A percentile compares a stretch with the other conserved stretches of the same genome.
These are phyloP conservation scores for Lasioglossum marginatum DNA, from an alignment of 2,888 invertebrate species.

Conservation along the genomic window DNA sequence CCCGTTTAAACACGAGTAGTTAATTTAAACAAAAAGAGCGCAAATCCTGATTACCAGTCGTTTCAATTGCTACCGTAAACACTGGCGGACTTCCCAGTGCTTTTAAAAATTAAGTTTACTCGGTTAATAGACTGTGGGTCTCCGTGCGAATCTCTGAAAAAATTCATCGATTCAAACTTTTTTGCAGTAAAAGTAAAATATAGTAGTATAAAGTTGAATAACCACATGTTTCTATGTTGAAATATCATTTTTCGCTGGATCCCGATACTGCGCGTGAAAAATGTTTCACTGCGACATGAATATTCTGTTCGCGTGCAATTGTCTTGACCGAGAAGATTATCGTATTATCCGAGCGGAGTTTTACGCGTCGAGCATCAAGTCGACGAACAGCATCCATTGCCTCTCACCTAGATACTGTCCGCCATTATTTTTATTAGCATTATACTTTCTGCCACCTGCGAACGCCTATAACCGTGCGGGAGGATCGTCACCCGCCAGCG, in stretches of 20 bases:
- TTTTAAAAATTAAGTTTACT: not conserved
- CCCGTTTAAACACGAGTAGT: not conserved
- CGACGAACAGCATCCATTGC: slow-evolving; percentile 24
- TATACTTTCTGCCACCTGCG: slow-evolving; percentile 76
- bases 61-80: not conserved
- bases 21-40: not conserved
- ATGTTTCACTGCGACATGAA: not conserved
- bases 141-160: not conserved
- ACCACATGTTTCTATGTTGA: not conserved
- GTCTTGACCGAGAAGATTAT: slow-evolving; percentile 20
- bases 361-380: slow-evolving; percentile 40
- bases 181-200: not conserved
- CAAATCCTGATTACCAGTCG: not conserved
- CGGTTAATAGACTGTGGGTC: not conserved
- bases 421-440: slow-evolving; percentile 77
- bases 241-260: not conserved
- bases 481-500: slow-evolving; percentile 58
- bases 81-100: not conserved
- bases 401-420: slow-evolving; percentile 60
- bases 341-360: slow-evolving; percentile 42
- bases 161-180: not conserved
- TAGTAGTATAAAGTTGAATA: no score
- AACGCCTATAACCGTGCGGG: slow-evolving; percentile 67
- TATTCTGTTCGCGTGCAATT: not conserved
- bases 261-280: not conserved